Evolutionary conservation across 2,888 invertebrate genomes (phyloP).

Genomic region (Pristionchus fissidentatus): DNA sequence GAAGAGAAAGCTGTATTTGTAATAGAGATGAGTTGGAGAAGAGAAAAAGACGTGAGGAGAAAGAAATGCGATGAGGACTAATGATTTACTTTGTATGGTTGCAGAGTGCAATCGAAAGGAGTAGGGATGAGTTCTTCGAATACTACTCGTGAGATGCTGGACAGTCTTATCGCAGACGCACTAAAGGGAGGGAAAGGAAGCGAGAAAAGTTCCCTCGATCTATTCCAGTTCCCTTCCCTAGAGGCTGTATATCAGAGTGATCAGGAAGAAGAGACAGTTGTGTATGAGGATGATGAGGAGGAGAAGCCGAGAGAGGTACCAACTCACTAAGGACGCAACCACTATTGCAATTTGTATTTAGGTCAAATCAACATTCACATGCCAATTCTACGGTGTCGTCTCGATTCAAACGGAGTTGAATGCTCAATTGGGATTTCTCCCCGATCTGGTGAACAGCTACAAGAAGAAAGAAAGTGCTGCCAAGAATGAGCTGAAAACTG

Average conservation of each 20-base stretch:
- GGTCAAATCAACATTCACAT: too few relatives aligned
- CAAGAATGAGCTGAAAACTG: too few relatives aligned
- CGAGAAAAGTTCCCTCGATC: constrained; percentile 58
- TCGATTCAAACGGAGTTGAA: too few relatives aligned
- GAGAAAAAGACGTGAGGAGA: too few relatives aligned
- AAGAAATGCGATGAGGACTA: too few relatives aligned
- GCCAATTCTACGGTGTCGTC: too few relatives aligned
- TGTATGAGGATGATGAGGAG: constrained; percentile 6
- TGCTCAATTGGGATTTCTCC: too few relatives aligned
- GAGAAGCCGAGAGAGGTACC: constrained; percentile 7
- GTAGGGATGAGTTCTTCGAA: neutral
- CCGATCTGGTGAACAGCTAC: constrained; percentile 88
- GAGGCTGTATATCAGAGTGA: constrained; percentile 61
- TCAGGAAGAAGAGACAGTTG: constrained; percentile 51
- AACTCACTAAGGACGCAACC: too few relatives aligned
- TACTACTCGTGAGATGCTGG: constrained; percentile 51
- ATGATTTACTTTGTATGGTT: neutral
- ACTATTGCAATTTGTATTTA: too few relatives aligned
- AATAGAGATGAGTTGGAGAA: too few relatives aligned
- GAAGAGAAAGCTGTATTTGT: too few relatives aligned
- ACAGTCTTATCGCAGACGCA: constrained; percentile 61
- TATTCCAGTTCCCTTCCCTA: constrained; percentile 72
- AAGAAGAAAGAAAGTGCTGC: too few relatives aligned
- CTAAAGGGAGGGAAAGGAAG: constrained; percentile 54
- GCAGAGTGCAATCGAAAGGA: constrained; percentile 35